phyloP scores from a whole-genome alignment of 2,888 invertebrate species.

The Copidosoma aretas region DNA sequence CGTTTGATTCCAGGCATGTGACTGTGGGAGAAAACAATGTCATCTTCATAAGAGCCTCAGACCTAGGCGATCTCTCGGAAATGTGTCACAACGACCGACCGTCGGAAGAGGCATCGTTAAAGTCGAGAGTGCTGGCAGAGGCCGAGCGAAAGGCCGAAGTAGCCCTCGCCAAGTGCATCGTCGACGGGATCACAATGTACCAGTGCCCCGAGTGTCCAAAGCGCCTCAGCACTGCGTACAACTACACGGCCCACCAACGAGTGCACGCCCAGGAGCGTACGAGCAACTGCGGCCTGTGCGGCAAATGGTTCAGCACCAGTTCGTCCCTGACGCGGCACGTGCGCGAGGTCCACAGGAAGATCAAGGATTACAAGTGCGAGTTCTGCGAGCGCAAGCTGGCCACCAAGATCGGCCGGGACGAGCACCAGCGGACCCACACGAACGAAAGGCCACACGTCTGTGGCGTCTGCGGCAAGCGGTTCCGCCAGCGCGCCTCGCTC shows the following conservation, averaged over 20 bases:
- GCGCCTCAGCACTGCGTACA: constrained; percentile 68
- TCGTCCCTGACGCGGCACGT: constrained; percentile 54
- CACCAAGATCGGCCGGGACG: constrained; percentile 50
- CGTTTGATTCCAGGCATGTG: constrained; percentile 39
- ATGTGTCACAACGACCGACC: not conserved
- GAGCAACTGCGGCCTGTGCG: constrained; percentile 53
- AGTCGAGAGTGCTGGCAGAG: not conserved
- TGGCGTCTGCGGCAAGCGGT: constrained; percentile 62
- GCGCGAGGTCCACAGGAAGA: constrained; percentile 51
- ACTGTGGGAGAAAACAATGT: constrained; percentile 11
- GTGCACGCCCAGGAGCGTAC: constrained; percentile 52
- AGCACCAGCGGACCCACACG: constrained; percentile 57
- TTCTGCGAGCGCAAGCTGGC: constrained; percentile 52
- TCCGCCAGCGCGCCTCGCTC: constrained; percentile 62
- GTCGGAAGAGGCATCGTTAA: not conserved
- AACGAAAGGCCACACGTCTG: constrained; percentile 56
- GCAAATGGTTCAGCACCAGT: constrained; percentile 54
- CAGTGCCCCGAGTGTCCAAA: constrained; percentile 68
- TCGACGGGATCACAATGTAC: constrained; percentile 65
- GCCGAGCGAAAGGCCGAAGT: constrained; percentile 7
- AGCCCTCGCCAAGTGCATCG: constrained; percentile 38
- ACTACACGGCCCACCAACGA: constrained; percentile 47
- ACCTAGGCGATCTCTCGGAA: not conserved
- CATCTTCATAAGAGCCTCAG: not conserved
- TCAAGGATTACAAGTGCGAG: constrained; percentile 53